These are phyloP conservation scores for Agrenia bidenticulata DNA, from an alignment of 2,888 invertebrate genomes.

Conservation along the genomic window DNA sequence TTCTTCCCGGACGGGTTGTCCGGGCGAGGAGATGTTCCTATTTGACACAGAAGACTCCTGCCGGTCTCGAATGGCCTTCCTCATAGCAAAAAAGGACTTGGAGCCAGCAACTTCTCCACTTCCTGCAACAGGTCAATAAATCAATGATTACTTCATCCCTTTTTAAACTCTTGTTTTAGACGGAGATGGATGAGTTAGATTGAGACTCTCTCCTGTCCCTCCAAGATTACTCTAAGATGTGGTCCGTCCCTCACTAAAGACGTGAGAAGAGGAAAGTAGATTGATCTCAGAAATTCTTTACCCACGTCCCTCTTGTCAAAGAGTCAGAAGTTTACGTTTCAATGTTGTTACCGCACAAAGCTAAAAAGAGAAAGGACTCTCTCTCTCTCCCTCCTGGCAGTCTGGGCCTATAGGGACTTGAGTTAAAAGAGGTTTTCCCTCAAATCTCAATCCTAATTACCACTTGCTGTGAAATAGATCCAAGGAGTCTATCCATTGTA, in stretches of 20 bases:
- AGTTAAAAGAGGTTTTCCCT: neutral
- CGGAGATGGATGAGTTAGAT: constrained; percentile 14
- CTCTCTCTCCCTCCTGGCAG: too few species aligned
- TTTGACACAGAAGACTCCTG: constrained; percentile 44
- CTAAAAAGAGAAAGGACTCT: too few species aligned
- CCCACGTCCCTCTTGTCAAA: too few species aligned
- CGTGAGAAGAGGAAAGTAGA: too few species aligned
- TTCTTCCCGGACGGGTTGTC: constrained; percentile 38
- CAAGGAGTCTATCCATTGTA: too few species aligned
- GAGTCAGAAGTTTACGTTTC: neutral
- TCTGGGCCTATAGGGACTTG: too few species aligned
- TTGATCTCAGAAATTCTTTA: too few species aligned
- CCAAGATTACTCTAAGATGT: neutral
- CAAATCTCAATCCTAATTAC: constrained; percentile 14
- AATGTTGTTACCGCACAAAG: too few species aligned
- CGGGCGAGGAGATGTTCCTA: constrained; percentile 45
- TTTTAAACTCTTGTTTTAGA: constrained; percentile 16
- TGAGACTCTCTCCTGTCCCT: neutral
- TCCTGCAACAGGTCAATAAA: constrained; percentile 46
- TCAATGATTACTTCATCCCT: constrained; percentile 37
- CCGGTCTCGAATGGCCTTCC: constrained; percentile 42
- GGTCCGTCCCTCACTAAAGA: too few species aligned
- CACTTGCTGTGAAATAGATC: constrained; percentile 2
- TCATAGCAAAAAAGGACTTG: constrained; percentile 46
- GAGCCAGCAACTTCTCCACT: constrained; percentile 33